phyloP scores from a whole-genome alignment of 2,113 vertebrate species.

The Paratilapia polleni region DNA sequence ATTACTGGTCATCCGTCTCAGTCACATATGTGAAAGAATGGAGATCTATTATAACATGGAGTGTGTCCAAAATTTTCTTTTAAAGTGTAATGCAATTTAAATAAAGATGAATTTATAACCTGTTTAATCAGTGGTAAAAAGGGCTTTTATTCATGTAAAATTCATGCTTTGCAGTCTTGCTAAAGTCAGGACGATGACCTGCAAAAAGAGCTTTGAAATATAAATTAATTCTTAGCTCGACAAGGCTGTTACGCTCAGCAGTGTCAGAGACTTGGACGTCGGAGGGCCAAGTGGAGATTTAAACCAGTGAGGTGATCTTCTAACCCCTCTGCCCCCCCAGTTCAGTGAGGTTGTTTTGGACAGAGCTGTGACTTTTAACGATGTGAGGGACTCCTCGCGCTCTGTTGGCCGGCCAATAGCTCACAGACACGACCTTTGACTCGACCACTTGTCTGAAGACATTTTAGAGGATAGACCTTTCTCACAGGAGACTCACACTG shows the following conservation, averaged over 20 bases:
- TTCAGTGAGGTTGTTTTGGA: neutral
- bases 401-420: conserved; percentile 22
- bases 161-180: neutral
- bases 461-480: neutral
- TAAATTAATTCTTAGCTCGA: neutral
- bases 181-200: neutral
- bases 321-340: neutral
- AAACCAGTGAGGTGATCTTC: neutral
- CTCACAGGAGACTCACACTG: neutral
- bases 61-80: neutral
- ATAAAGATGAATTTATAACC: neutral
- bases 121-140: neutral
- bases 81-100: neutral
- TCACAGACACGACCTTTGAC: neutral
- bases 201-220: neutral
- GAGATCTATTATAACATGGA: neutral
- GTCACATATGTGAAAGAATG: neutral
- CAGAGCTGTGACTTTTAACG: conserved; percentile 48
- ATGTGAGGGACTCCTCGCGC: neutral
- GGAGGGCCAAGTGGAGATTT: neutral
- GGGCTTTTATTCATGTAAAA: neutral
- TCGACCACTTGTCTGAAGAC: neutral
- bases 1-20: conserved; percentile 60
- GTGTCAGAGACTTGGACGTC: neutral
- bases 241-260: neutral